Conservation (phyloP, 2,113 vertebrate genomes). For the western clawed frog (Xenopus tropicalis) region DNA sequence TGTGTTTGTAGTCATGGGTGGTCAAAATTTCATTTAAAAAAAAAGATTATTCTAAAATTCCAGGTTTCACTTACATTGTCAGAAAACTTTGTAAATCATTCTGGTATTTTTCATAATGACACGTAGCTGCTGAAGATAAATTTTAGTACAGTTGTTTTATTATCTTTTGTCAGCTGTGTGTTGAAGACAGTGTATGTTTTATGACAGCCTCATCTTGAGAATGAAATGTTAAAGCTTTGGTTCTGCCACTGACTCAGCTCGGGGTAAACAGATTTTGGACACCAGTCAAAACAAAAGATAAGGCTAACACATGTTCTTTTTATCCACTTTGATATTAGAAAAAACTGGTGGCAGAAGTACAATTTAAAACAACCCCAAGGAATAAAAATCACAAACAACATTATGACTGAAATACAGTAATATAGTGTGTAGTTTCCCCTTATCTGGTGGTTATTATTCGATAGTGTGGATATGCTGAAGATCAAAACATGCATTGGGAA, state of each 20-base stretch:
- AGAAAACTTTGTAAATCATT: not conserved
- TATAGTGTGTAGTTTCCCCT: too few species aligned
- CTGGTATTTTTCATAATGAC: conserved; percentile 10
- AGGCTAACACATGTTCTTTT: not conserved
- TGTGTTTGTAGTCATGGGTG: conserved; percentile 8
- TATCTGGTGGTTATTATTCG: too few species aligned
- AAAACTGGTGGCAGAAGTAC: too few species aligned
- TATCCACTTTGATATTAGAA: not conserved
- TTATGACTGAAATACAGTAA: too few species aligned
- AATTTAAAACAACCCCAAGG: too few species aligned
- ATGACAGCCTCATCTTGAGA: not conserved
- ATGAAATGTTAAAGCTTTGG: conserved; percentile 12
- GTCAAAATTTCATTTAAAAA: conserved; percentile 9
- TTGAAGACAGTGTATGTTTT: conserved; percentile 6
- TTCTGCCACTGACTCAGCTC: conserved; percentile 2
- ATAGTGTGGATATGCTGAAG: too few species aligned
- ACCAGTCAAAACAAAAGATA: conserved; percentile 28
- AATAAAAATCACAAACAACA: too few species aligned
- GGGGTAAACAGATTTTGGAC: not conserved
- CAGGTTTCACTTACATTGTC: not conserved
- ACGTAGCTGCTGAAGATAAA: not conserved
- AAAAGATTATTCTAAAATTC: not conserved
- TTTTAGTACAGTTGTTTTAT: conserved; percentile 13
- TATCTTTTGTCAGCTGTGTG: conserved; percentile 16
- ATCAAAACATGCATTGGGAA: too few species aligned